Base-by-base conservation (phyloP, 1,140 invertebrate species). In the Drosophila hydei region DNA sequence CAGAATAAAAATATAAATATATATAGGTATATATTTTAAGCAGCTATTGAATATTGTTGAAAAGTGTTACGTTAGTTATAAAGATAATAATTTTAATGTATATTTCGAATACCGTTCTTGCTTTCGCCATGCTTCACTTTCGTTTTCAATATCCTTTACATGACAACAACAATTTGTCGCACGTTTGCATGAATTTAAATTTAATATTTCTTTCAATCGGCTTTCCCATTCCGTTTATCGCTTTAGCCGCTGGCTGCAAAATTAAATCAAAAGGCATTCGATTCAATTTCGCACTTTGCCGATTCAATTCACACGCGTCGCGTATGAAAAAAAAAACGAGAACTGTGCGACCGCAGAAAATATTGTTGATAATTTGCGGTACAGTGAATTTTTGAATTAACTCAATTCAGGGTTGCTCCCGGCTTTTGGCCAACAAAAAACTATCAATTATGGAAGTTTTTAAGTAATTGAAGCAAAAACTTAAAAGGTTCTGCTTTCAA, bases 381-480 rank as follows among this genome's bases (percentile, higher is more conserved):
- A 58, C 54, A 77, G 77, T 80, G 81, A 69, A 84, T 85, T 80
- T 85, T 72, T 51, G 74, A 80, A 84, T 84, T 87, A 84, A 84
- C 80, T 84, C 56, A 77, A 87, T 87, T 87, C 77, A 77, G 33
- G 27, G 56, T 27, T 33, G 76, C 67, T 58, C 76, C 65, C 76
- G 72, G 14, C 38, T 33, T 30, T 30, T 6, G 7, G 3, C 30
- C 30, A 33, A 6, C 30, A 33, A 33, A 33, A 30, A 33, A 33
- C 9, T 33, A 33, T 33, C 30, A 33, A 33, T 33, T 33, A 11
- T 33, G 30, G n/a, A n/a, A n/a, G n/a, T n/a, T n/a, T n/a, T n/a
- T n/a, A n/a, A 33, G 2, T 33, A 3, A 2, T 12, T 33, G 9
- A 11, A 33, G 30, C 9, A 3, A 33, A 11, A 58, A 23, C 21